A percentile compares a stretch with the other conserved stretches of the same genome.
These are phyloP conservation scores for Ametastegia equiseti DNA, from an alignment of 2,888 invertebrate genomes.

Conservation along the genomic window DNA sequence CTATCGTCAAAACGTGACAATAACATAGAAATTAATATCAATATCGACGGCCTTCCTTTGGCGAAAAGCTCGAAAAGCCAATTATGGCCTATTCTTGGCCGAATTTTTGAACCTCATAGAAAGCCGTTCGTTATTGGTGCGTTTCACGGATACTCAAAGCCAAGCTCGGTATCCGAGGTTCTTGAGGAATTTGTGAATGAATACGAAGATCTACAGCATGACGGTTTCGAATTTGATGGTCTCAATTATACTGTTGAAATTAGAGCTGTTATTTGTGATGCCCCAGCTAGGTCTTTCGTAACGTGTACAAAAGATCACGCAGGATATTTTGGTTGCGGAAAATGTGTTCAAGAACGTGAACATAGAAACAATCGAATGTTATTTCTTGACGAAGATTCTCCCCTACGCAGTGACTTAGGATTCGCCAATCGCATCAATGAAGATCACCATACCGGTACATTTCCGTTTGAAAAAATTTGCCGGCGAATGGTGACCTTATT, in stretches of 20 bases:
- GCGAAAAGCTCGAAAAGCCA: conserved; percentile 52
- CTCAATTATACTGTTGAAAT: conserved; percentile 39
- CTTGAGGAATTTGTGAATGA: conserved; percentile 52
- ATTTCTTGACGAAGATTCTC: conserved; percentile 54
- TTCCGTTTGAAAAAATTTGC: conserved; percentile 55
- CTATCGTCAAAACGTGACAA: background rate
- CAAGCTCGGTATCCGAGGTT: conserved; percentile 38
- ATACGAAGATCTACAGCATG: conserved; percentile 29
- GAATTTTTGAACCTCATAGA: conserved; percentile 37
- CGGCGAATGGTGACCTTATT: conserved; percentile 60
- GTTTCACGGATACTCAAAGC: conserved; percentile 51
- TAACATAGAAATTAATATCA: conserved; percentile 44
- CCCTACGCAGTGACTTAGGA: conserved; percentile 57
- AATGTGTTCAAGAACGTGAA: conserved; percentile 58
- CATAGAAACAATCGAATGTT: conserved; percentile 54
- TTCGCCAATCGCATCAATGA: conserved; percentile 56
- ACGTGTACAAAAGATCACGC: conserved; percentile 57
- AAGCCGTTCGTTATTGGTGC: conserved; percentile 52
- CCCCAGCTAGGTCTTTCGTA: conserved; percentile 60
- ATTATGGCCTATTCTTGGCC: conserved; percentile 56
- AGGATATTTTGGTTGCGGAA: conserved; percentile 60
- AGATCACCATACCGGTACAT: conserved; percentile 57
- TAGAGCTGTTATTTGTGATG: conserved; percentile 60
- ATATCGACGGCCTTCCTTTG: conserved; percentile 57
- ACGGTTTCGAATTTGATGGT: conserved; percentile 42